Percentiles rank a stretch among this genome's conserved stretches.
These are phyloP conservation scores for Platyscapa corneri DNA, from an alignment of 1,140 invertebrate genomes.

Conservation along the genomic window DNA sequence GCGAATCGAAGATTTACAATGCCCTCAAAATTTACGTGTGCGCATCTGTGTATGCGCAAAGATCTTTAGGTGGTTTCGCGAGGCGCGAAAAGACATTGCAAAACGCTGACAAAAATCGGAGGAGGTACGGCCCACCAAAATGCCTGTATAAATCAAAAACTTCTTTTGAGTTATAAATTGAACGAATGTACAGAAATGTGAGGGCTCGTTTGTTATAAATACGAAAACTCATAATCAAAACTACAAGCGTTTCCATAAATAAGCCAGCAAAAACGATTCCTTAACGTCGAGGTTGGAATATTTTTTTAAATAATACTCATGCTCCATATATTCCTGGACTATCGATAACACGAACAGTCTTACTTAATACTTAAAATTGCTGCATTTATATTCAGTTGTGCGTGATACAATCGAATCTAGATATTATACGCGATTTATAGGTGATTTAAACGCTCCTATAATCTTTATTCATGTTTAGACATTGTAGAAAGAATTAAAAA, in stretches of 20 bases:
- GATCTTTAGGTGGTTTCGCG: conserved; percentile 1
- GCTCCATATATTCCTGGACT: too few relatives aligned
- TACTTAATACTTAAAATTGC: too few relatives aligned
- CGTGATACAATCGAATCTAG: too few relatives aligned
- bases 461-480: too few relatives aligned
- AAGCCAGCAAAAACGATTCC: not conserved
- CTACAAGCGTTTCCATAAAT: not conserved
- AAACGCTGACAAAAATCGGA: not conserved
- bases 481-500: too few relatives aligned
- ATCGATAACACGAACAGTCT: too few relatives aligned
- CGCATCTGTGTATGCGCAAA: not conserved
- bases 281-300: not conserved
- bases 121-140: not conserved
- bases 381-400: too few relatives aligned
- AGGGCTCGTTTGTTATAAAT: not conserved
- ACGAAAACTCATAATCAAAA: not conserved
- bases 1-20: conserved; percentile 45
- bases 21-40: conserved; percentile 33
- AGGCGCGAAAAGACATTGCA: not conserved
- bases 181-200: not conserved
- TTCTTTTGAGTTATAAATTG: not conserved
- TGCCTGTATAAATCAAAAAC: not conserved
- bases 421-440: too few relatives aligned
- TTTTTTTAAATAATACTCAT: too few relatives aligned
- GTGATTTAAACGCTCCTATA: too few relatives aligned